Evolutionary conservation across 2,797 vertebrate species (phyloP).

Genomic region (Aphelocoma californica): DNA sequence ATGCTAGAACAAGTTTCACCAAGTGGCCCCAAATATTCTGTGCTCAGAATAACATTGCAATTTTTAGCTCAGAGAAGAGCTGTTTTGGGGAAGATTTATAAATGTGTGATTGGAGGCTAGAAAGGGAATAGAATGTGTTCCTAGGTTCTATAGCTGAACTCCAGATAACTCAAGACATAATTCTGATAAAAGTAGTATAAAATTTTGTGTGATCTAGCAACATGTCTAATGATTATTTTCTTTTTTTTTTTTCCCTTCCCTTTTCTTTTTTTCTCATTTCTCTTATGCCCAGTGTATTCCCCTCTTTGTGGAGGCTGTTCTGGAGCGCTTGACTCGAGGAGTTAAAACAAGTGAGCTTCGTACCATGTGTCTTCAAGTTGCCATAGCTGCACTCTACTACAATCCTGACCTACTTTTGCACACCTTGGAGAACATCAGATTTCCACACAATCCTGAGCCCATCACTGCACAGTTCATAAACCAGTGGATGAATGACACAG

Average conservation of each 20-base stretch:
- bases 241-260: background rate
- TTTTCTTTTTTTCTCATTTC: background rate
- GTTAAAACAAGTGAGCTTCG: constrained; percentile 95
- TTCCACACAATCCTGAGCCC: constrained; percentile 91
- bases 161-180: background rate
- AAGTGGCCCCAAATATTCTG: background rate
- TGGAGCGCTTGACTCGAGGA: constrained; percentile 91
- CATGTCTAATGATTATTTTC: background rate
- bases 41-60: background rate
- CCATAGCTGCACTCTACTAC: constrained; percentile 93
- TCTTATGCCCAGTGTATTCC: constrained; percentile 85
- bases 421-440: constrained; percentile 91
- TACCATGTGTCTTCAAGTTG: constrained; percentile 97
- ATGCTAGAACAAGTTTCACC: background rate
- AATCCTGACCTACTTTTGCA: constrained; percentile 89
- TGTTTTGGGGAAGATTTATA: background rate
- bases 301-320: constrained; percentile 90
- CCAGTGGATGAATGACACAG: constrained; percentile 98
- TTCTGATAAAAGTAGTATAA: background rate
- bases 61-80: background rate
- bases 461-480: constrained; percentile 96
- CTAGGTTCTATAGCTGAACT: background rate
- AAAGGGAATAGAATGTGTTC: background rate
- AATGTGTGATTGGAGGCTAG: background rate
- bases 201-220: background rate